Evolutionary conservation across 2,888 invertebrate genomes (phyloP).

Genomic region (Melanotus villosus): DNA sequence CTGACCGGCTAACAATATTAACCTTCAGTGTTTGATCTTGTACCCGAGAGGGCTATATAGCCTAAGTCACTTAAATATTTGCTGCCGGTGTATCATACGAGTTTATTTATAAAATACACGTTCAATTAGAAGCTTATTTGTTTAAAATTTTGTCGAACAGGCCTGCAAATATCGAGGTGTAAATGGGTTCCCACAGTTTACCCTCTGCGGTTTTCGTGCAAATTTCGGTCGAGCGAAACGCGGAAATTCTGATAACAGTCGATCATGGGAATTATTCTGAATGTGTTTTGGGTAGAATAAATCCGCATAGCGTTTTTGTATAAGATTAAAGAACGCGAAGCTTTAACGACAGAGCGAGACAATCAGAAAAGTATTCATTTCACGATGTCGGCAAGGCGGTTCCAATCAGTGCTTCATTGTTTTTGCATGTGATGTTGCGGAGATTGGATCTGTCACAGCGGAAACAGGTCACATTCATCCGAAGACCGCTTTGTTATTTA

Average conservation of each 20-base stretch:
- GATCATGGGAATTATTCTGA: not conserved
- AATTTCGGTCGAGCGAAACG: not conserved
- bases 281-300: not conserved
- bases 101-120: not conserved
- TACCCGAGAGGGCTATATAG: conserved; percentile 25
- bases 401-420: conserved; percentile 60
- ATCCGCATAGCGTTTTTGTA: not conserved
- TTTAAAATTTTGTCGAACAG: not conserved
- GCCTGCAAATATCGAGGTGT: not conserved
- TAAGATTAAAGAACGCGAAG: conserved; percentile 14
- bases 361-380: conserved; percentile 40
- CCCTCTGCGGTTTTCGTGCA: not conserved
- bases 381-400: conserved; percentile 37
- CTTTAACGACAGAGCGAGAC: conserved; percentile 18
- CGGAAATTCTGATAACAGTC: not conserved
- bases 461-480: conserved; percentile 59
- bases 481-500: conserved; percentile 43
- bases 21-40: conserved; percentile 44
- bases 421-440: conserved; percentile 58
- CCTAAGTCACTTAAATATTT: conserved; percentile 23
- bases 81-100: conserved; percentile 10
- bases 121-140: conserved; percentile 16
- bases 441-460: conserved; percentile 60
- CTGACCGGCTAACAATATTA: conserved; percentile 43
- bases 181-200: not conserved